These are phyloP conservation scores for Lithophane ornitopus DNA, from an alignment of 2,888 invertebrate species.

Conservation along the genomic window DNA sequence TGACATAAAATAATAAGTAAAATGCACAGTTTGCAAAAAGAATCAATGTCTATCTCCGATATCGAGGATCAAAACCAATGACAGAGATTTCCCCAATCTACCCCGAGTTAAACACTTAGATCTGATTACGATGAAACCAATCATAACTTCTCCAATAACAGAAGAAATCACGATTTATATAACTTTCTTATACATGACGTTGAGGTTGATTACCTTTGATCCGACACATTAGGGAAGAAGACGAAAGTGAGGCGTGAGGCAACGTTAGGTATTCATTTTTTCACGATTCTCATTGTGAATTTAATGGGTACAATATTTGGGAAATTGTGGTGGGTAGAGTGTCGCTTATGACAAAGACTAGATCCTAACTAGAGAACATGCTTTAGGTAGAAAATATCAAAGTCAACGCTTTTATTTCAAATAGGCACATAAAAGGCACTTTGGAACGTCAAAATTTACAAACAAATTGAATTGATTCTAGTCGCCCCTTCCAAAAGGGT, in stretches of 20 bases:
- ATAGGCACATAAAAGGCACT: too few species aligned
- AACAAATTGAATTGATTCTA: too few species aligned
- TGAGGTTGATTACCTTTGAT: slow-evolving; percentile 20
- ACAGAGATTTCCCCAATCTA: slow-evolving; percentile 19
- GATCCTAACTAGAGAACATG: background rate
- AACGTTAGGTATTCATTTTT: background rate
- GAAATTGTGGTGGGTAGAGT: background rate
- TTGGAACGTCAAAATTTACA: too few species aligned
- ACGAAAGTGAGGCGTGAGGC: background rate
- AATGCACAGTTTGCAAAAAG: background rate
- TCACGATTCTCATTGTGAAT: background rate
- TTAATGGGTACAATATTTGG: background rate
- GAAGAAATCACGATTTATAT: slow-evolving; percentile 50
- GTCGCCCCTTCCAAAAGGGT: too few species aligned
- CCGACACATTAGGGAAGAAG: background rate
- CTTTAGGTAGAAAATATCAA: background rate
- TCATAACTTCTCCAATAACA: slow-evolving; percentile 77
- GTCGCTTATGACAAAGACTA: background rate
- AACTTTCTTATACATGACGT: slow-evolving; percentile 1
- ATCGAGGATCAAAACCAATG: slow-evolving; percentile 8
- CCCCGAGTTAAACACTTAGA: slow-evolving; percentile 59
- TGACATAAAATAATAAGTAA: background rate
- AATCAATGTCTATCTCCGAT: slow-evolving; percentile 19
- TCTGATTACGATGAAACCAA: slow-evolving; percentile 72
- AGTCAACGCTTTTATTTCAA: too few species aligned